Percentiles rank a stretch among this genome's conserved stretches.
phyloP scores from a whole-genome alignment of 1,140 invertebrate species.

The Lysiphlebus fabarum region DNA sequence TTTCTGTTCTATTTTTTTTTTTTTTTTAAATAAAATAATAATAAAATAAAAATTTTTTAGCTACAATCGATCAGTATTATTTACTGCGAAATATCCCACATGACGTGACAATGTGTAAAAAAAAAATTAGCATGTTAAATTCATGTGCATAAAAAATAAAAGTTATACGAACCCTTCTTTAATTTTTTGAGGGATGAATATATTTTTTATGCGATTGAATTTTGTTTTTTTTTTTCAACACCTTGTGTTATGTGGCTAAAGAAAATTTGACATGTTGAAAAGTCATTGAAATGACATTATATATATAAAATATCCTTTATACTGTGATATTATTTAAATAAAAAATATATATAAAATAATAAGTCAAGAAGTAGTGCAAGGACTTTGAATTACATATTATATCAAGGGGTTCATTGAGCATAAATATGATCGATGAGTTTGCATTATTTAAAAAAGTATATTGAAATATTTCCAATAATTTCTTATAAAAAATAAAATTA shows the following conservation, averaged over 20 bases:
- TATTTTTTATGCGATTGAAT: slow-evolving; percentile 37
- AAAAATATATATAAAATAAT: neutral
- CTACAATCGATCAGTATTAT: slow-evolving; percentile 47
- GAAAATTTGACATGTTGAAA: slow-evolving; percentile 39
- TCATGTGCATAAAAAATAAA: neutral
- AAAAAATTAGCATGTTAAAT: slow-evolving; percentile 48
- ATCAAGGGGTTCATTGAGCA: neutral
- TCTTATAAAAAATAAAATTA: too few species aligned
- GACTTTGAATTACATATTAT: slow-evolving; percentile 4
- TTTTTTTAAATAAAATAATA: neutral
- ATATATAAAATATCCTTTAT: slow-evolving; percentile 15
- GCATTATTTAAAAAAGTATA: slow-evolving; percentile 14
- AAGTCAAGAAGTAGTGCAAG: slow-evolving; percentile 3
- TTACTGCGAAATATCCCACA: slow-evolving; percentile 47
- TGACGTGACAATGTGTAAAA: slow-evolving; percentile 48
- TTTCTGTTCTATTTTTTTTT: neutral
- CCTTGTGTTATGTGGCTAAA: slow-evolving; percentile 41
- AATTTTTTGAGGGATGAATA: slow-evolving; percentile 20
- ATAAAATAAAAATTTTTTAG: slow-evolving; percentile 2
- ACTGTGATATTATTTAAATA: neutral
- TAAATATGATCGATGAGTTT: slow-evolving; percentile 21
- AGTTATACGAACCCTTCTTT: neutral
- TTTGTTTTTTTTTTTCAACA: slow-evolving; percentile 26
- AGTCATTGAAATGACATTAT: slow-evolving; percentile 54
- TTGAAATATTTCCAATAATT: too few species aligned